Evolutionary conservation across 2,797 vertebrate genomes (phyloP).

Genomic region (Scolopax bukidnonensis): DNA sequence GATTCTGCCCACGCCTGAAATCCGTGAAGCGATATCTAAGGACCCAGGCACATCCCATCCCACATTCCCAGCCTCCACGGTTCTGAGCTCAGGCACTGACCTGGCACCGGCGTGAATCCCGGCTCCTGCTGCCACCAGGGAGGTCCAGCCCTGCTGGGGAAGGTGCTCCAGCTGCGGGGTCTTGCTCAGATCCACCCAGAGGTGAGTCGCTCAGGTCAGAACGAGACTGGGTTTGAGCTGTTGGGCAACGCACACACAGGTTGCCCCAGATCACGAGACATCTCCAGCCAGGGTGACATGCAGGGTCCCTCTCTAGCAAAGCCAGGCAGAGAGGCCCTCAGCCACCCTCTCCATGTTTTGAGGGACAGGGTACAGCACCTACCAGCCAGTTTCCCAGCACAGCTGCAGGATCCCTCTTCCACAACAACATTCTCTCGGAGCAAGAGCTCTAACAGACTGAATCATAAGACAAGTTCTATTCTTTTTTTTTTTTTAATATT

Average conservation of each 20-base stretch:
- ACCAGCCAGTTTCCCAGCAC: background rate
- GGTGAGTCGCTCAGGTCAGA: background rate
- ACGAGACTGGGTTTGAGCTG: background rate
- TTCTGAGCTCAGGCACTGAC: background rate
- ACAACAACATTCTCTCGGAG: background rate
- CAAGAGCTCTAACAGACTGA: background rate
- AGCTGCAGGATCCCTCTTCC: background rate
- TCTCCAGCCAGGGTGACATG: background rate
- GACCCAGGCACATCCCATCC: background rate
- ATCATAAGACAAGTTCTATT: background rate
- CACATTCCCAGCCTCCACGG: fast-evolving
- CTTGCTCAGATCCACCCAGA: background rate
- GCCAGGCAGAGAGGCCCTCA: fast-evolving
- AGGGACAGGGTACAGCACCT: background rate
- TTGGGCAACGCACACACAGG: fast-evolving
- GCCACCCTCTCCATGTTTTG: background rate
- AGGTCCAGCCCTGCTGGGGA: background rate
- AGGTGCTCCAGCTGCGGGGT: background rate
- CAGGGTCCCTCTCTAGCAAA: background rate
- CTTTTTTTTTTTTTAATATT: constrained; percentile 44
- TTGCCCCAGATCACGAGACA: background rate
- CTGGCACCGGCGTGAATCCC: background rate
- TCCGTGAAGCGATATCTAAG: background rate
- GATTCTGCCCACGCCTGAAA: background rate
- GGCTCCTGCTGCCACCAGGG: background rate